Base-by-base conservation (phyloP, 2,888 invertebrate genomes). In the Parnassius apollo region DNA sequence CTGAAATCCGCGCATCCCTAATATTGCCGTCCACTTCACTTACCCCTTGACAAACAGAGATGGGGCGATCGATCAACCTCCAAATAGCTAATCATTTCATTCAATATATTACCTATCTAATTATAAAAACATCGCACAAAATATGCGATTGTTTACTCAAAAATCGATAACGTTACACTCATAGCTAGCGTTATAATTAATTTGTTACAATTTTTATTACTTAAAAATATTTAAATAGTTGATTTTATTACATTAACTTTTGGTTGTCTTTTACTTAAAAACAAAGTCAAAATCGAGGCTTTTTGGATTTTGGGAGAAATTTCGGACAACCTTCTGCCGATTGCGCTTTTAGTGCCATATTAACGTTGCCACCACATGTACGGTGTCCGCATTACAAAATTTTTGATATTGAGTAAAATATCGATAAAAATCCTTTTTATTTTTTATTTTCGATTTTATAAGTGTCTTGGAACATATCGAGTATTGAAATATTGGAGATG, bases 81-180 rank as follows among this genome's bases (percentile, higher is more conserved):
- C 86, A 80, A 80, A 85, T 83, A 86, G 83, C 86, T 86, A 88
- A 86, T 88, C 86, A 90, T 90, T 89, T 89, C 91, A 88, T 92
- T 91, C 91, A 91, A 91, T 91, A 91, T 91, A 91, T 92, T 91
- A 91, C 92, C 92, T 92, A 92, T 90, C 92, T 92, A 92, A 90
- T 89, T 92, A 91, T 89, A 91, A 91, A 91, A 92, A 91, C 90
- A 86, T 88, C 88, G 90, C 92, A 88, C 91, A 90, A 91, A 89
- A 89, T 86, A 83, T 90, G 87, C 88, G 89, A 87, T 88, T 85
- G 85, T 86, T 85, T 85, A 91, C 90, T 91, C 90, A 91, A 86
- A 88, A 89, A 89, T 86, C 84, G 83, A 88, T 89, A 91, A 91
- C 91, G 91, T 91, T 91, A 91, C 91, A 91, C 89, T 88, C 89